Base-by-base conservation (phyloP, 2,888 invertebrate genomes). In the Sceliomorpha sp. region DNA sequence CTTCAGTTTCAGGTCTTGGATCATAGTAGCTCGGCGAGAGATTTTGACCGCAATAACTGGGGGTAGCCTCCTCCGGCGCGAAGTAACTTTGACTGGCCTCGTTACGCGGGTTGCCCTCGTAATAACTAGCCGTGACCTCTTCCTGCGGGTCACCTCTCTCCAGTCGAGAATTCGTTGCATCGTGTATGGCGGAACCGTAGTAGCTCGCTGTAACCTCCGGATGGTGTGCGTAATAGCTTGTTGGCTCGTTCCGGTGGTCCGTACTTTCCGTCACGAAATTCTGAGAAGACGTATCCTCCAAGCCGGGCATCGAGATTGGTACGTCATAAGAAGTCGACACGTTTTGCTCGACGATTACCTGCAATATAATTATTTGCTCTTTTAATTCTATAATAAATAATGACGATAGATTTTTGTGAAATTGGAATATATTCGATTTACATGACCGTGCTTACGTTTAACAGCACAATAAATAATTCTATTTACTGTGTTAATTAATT, bases 41-140 rank as follows among this genome's bases (percentile, higher is more conserved):
- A 7, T 74, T 81, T 24, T 83, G 84, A 10, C 75, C 78, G 48
- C 81, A 75, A 27, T 85, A 87, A 48, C 83, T 84, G 0, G 83
- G 78, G 2, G 82, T 81, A 1, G 82, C 81, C 55, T 83, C 81
- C 32, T 82, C 81, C 0, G 80, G 81, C 3, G 74, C 62, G 27
- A 88, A 87, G 10, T 85, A 87, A 31, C 84, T 86, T 31, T 86
- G 85, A 55, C 84, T 85, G 12, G 86, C 84, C 53, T 86, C 87
- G 31, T 79, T 75, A 34, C 80, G 77, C 0, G 79, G 68, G 26
- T 74, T 76, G 24, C 75, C 75, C 12, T 82, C 86, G 45, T 85
- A 86, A 42, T 84, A 86, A 20, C 86, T 83, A 1, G 85, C 83
- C 0, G 82, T 81, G 0, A 83, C 82, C 40, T 84, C 84, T 29